Evolutionary conservation across 2,797 vertebrate species (phyloP).

Genomic region (Sphaeramia orbicularis): DNA sequence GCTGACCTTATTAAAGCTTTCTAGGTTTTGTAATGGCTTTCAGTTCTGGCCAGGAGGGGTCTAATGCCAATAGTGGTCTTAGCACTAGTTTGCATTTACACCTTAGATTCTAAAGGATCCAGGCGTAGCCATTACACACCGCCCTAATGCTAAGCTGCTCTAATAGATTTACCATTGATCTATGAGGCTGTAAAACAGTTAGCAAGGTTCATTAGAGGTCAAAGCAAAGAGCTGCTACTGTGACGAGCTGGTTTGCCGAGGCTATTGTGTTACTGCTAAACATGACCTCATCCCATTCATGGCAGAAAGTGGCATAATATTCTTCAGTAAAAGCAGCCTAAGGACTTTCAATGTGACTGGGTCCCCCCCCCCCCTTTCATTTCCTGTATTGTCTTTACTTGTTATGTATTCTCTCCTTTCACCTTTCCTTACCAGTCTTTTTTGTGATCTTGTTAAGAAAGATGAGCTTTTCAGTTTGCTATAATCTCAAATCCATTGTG

Average conservation of each 20-base stretch:
- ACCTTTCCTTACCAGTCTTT: too few relatives aligned
- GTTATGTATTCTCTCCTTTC: too few relatives aligned
- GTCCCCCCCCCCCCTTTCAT: background rate
- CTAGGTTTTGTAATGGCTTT: constrained; percentile 69
- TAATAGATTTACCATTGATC: constrained; percentile 78
- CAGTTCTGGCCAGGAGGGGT: constrained; percentile 30
- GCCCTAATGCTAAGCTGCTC: constrained; percentile 70
- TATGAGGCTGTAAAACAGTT: constrained; percentile 64
- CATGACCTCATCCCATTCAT: constrained; percentile 37
- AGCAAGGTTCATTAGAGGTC: constrained; percentile 60
- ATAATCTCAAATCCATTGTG: too few relatives aligned
- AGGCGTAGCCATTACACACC: constrained; percentile 62
- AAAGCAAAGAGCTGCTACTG: constrained; percentile 36
- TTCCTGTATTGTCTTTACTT: constrained; percentile 10
- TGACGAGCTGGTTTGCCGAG: constrained; percentile 11
- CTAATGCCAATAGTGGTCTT: constrained; percentile 60
- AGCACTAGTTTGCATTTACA: constrained; percentile 72
- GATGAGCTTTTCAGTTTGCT: too few relatives aligned
- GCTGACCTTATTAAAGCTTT: constrained; percentile 67
- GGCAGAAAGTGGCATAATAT: constrained; percentile 4
- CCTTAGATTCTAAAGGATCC: constrained; percentile 64
- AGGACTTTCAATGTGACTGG: background rate
- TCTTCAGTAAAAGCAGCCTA: constrained; percentile 16
- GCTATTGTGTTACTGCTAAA: constrained; percentile 23
- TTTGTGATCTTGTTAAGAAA: too few relatives aligned